Conservation (phyloP, 2,888 invertebrate genomes). For the Orthosia incerta region DNA sequence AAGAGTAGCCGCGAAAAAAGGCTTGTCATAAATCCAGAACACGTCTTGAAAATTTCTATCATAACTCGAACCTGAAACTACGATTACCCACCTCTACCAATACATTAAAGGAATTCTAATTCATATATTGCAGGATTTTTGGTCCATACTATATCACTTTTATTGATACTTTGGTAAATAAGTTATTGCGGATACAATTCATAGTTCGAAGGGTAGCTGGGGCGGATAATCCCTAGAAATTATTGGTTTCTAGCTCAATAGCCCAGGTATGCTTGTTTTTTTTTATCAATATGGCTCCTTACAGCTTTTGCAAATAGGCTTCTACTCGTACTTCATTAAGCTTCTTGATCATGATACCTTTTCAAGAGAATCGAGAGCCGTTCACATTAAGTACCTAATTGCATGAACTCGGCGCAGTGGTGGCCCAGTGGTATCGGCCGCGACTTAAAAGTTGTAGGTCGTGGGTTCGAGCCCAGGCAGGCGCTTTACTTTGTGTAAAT, state of each 20-base stretch:
- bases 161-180: conserved; percentile 66
- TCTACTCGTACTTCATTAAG: neutral
- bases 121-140: conserved; percentile 41
- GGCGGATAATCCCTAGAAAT: conserved; percentile 52
- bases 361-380: neutral
- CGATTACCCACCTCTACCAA: conserved; percentile 14
- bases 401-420: no score
- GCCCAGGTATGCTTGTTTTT: conserved; percentile 27
- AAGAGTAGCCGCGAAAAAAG: no score
- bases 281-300: neutral
- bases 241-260: conserved; percentile 44
- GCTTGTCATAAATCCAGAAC: neutral
- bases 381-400: neutral
- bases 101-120: conserved; percentile 44
- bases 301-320: neutral
- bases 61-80: conserved; percentile 10
- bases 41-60: neutral
- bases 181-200: conserved; percentile 63
- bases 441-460: no score
- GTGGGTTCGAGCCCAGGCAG: no score
- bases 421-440: no score
- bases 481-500: no score
- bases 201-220: conserved; percentile 42
- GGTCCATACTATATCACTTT: conserved; percentile 61
- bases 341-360: neutral